phyloP scores from a whole-genome alignment of 1,140 invertebrate species.

The Orius insidiosus region DNA sequence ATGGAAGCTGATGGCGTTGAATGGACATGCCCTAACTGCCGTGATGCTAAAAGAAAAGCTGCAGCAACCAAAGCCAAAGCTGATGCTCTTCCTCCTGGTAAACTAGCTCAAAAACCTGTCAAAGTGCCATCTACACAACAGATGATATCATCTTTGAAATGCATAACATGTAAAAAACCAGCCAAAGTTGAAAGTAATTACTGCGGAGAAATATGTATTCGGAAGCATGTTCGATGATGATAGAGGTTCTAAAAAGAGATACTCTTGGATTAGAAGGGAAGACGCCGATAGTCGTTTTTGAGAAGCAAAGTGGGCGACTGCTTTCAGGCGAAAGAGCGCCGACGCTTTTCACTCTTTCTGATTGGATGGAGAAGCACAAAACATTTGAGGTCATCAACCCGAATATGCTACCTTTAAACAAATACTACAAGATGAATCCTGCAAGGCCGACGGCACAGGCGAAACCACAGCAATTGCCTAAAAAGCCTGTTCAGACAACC shows the following conservation, averaged over 20 bases:
- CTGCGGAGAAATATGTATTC: constrained; percentile 74
- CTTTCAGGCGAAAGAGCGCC: constrained; percentile 41
- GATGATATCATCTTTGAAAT: constrained; percentile 25
- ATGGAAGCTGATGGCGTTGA: constrained; percentile 80
- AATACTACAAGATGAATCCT: constrained; percentile 1
- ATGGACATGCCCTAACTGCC: constrained; percentile 79
- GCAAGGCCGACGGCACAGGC: too few species aligned
- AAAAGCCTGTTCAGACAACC: neutral
- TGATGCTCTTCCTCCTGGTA: neutral
- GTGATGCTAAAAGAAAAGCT: constrained; percentile 36
- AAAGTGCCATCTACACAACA: neutral
- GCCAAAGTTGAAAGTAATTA: constrained; percentile 56
- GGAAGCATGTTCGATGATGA: constrained; percentile 62
- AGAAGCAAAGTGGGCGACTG: constrained; percentile 29
- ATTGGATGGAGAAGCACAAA: constrained; percentile 72
- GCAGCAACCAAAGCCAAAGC: neutral
- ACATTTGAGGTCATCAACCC: constrained; percentile 41
- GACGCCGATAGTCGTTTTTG: neutral
- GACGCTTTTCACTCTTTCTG: constrained; percentile 51
- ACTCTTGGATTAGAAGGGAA: constrained; percentile 35
- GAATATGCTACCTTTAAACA: constrained; percentile 1
- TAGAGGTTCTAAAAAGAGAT: constrained; percentile 26
- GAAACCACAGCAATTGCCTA: too few species aligned
- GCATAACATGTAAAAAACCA: constrained; percentile 57
- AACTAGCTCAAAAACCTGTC: constrained; percentile 1